Evolutionary conservation across 2,113 vertebrate genomes (phyloP).

Genomic region (Eidolon helvum): DNA sequence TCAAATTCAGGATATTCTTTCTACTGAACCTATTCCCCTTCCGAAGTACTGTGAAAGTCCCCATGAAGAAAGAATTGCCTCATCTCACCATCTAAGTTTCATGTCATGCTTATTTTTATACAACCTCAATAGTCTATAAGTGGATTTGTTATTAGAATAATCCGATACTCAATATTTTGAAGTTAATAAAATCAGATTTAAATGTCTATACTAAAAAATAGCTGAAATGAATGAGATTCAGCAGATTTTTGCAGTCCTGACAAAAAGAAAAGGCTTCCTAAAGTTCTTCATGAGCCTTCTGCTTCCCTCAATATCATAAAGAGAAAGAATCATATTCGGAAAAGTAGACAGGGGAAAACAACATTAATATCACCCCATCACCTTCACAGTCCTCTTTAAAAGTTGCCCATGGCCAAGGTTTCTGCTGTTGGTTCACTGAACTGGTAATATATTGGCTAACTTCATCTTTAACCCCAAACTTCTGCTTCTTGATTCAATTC

Average conservation of each 20-base stretch:
- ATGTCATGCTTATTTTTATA: neutral
- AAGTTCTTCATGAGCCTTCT: neutral
- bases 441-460: neutral
- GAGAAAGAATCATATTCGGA: neutral
- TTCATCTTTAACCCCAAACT: constrained; percentile 30
- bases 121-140: neutral
- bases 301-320: neutral
- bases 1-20: neutral
- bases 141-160: neutral
- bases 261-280: neutral
- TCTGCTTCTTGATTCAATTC: constrained; percentile 31
- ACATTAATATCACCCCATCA: neutral
- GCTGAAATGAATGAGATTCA: neutral
- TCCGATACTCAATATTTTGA: neutral
- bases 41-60: neutral
- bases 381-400: neutral
- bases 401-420: neutral
- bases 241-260: neutral
- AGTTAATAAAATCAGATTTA: neutral
- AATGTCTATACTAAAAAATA: neutral
- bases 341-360: neutral
- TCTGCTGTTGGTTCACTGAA: neutral
- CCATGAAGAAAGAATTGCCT: neutral
- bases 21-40: neutral
- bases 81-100: neutral